Base-by-base conservation (phyloP, 2,888 invertebrate genomes). In the Polietes domitor region DNA sequence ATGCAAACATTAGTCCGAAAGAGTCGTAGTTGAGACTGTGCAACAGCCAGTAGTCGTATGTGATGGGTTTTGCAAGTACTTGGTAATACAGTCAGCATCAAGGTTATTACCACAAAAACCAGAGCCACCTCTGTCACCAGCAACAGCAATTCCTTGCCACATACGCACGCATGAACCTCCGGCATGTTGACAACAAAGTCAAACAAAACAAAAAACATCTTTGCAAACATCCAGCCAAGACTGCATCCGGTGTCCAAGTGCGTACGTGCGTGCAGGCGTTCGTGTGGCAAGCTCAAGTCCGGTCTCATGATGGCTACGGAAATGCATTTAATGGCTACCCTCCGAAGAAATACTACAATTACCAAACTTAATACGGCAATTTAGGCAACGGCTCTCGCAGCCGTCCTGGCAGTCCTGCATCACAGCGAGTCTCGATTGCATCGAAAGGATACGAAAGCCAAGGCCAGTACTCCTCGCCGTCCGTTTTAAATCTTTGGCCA, bases 301-400 rank as follows among this genome's bases (percentile, higher is more conserved):
- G 32, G 55, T 12, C 19, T 53, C 68, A 26, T 24, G n/a, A 32
- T 32, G 7, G 1, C 26, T 47, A 77, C 47, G 10, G 47, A 78
- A 80, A 75, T 77, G 77, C 63, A 77, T 78, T 80, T 80, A 76
- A 83, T 72, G 72, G 55, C 55, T 12, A 76, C 32, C 15, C 74
- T n/a, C n/a, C n/a, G 41, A 80, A 84, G 80, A 78, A 43, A 80
- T 53, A 70, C 77, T 77, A 75, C 80, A 78, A 84, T 80, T 63
- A 73, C 75, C 78, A 84, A 75, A 78, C 80, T 84, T 84, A 84
- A 80, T 84, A 75, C 63, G 75, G 75, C 77, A 77, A 84, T 84
- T 84, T 78, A 47, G 75, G 78, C n/a, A 24, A 17, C n/a, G n/a
- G n/a, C n/a, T n/a, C n/a, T n/a, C n/a, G n/a, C n/a, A n/a, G n/a